Evolutionary conservation across 2,888 invertebrate genomes (phyloP), one percentile per base, ranked within the genome.

Genomic region (Temnothorax ravouxi): DNA sequence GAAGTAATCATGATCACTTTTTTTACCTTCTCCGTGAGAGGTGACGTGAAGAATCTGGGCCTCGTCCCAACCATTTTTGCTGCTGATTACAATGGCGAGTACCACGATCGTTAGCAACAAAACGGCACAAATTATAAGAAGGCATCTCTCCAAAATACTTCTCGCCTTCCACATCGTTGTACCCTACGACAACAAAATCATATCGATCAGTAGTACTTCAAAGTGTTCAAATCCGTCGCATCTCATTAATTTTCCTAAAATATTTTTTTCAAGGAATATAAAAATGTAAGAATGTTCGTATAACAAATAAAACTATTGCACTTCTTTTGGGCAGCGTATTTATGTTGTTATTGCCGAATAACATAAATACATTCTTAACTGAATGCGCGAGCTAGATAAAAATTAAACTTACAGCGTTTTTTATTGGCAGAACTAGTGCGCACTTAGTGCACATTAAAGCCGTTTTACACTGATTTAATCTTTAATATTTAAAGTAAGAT

Each of bases 111-210:
- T 95, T 85, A 96, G 94, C 62, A 97, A 93, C 18, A 97, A 93
- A 0, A 96, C 95, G 0, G 95, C 95, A 15, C 96, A 95, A 4
- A 96, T 92, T 47, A 97, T 95, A 69, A 97, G 95, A 29, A 98
- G 95, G 79, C 96, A 96, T 94, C 97, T 96, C 94, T 98, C 98
- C 88, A 97, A 93, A 84, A 96, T 96, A 67, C 96, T 97, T 34
- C 98, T 96, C 72, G 97, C 96, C 88, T 97, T 96, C 98, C 98
- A 98, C 93, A 97, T 95, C 82, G 97, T 97, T 29, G 97, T 96
- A 11, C 97, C 97, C 97, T 97, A 95, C 62, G 95, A 52, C n/a
- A 50, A 34, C 5, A 59, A 13, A 61, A 44, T 47, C 13, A 13
- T 44, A 25, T 44, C n/a, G 6, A 66, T 34, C 34, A 0, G 3